A percentile compares a stretch with the other conserved stretches of the same genome.
These are phyloP conservation scores for Sylvilagus floridanus DNA, from an alignment of 2,797 vertebrate genomes.

Conservation along the genomic window DNA sequence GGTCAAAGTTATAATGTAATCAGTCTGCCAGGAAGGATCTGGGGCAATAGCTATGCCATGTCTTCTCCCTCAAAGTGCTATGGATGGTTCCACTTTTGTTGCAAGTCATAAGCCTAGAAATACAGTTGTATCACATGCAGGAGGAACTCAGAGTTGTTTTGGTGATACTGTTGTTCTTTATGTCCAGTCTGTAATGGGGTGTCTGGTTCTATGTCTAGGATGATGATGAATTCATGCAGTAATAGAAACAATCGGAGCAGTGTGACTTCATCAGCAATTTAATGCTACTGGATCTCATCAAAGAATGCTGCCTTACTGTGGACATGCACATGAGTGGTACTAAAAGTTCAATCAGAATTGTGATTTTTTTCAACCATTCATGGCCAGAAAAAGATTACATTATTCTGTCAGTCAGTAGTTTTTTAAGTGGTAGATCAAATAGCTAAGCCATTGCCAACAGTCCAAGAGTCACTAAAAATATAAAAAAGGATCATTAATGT, in stretches of 20 bases:
- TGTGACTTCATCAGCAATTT: neutral
- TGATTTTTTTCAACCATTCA: constrained; percentile 16
- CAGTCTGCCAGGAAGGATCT: neutral
- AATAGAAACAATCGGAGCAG: neutral
- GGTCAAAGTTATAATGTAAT: neutral
- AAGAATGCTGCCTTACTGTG: neutral
- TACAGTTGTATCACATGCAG: neutral
- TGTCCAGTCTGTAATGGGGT: neutral
- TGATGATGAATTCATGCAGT: neutral
- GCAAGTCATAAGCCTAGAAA: neutral
- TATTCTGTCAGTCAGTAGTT: neutral
- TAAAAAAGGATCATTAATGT: neutral
- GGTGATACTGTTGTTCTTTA: neutral
- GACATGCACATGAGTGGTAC: neutral
- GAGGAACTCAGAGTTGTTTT: neutral
- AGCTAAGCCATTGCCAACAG: neutral
- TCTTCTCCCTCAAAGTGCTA: neutral
- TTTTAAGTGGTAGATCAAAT: constrained; percentile 30
- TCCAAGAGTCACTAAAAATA: constrained; percentile 14
- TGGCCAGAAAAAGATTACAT: neutral
- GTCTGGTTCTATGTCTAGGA: neutral
- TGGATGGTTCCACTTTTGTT: neutral
- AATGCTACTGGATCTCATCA: neutral
- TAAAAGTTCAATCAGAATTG: neutral
- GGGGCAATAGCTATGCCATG: neutral